Base-by-base conservation (phyloP, 2,797 vertebrate genomes). In the Chlorospingus semifuscus region DNA sequence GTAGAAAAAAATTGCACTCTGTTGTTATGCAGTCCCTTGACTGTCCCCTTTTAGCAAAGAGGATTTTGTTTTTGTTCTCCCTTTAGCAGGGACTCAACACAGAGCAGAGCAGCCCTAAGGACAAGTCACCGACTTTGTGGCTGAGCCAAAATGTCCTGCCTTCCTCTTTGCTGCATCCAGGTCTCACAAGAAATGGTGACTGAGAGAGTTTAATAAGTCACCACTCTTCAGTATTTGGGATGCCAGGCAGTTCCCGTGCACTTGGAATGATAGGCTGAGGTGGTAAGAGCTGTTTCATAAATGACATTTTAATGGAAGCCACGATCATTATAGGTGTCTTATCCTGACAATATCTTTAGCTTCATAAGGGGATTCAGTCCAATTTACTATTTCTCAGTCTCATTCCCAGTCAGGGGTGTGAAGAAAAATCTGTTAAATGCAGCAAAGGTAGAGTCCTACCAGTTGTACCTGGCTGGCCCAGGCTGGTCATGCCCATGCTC, bases 301-400 rank as follows among this genome's bases (percentile, higher is more conserved):
- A 36, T 46, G 69, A 50, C 15, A 15, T 78, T 88, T 94, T 86
- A 87, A 86, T 61, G 70, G 74, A 60, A 89, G 29, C 42, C 55
- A 39, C 9, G 1, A 24, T 86, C 77, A 47, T 44, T 83, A 50
- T 1, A 72, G 30, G 8, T 53, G 46, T 71, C 37, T 42, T n/a
- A 71, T 53, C 37, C 30, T 78, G 53, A 61, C 83, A 78, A 37
- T 15, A 36, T 72, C 57, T 87, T 71, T 36, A 60, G 8, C 71
- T 84, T 68, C 50, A 8, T 29, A 8, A 57, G 18, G 49, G 61
- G 44, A 39, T 75, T 92, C 74, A 78, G 14, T 18, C 21, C 9
- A 6, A 29, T 92, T 71, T 42, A 21, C 11, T 61, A 46, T 34
- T 26, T 32, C 24, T 78, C 21, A 18, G 12, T 37, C 69, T 90